These are phyloP conservation scores for Mallateleia sp. DNA, from an alignment of 2,888 invertebrate genomes.

Conservation along the genomic window DNA sequence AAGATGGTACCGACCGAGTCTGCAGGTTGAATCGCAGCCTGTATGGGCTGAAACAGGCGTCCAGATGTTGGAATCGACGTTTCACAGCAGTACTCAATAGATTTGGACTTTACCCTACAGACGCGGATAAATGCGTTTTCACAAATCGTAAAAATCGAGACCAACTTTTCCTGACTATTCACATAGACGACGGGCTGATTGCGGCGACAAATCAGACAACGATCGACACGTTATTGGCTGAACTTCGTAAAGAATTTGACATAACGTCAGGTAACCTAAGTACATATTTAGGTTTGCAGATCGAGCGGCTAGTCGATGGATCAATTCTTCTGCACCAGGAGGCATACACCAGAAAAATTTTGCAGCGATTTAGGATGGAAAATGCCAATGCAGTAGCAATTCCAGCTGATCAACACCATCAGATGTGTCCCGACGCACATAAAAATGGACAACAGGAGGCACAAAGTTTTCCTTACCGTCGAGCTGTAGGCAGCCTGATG, in stretches of 20 bases:
- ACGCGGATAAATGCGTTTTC: no score
- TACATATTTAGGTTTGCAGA: slow-evolving; percentile 76
- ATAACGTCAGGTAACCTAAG: slow-evolving; percentile 51
- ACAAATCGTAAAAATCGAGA: no score
- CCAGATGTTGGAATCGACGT: no score
- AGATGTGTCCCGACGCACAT: neutral
- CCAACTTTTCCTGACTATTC: no score
- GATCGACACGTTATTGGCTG: slow-evolving; percentile 29
- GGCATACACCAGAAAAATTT: slow-evolving; percentile 45
- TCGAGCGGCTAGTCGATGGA: slow-evolving; percentile 65
- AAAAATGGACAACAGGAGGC: neutral
- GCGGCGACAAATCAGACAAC: slow-evolving; percentile 8
- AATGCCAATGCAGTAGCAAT: slow-evolving; percentile 69
- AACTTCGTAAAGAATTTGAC: slow-evolving; percentile 50
- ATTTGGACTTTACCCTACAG: no score
- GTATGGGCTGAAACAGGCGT: no score
- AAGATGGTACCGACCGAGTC: no score
- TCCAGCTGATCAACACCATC: neutral
- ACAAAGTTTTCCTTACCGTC: neutral
- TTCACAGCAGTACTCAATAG: no score
- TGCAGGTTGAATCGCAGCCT: no score
- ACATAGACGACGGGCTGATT: slow-evolving; percentile 73
- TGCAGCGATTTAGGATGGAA: slow-evolving; percentile 67
- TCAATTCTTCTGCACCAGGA: slow-evolving; percentile 65
- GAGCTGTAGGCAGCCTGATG: slow-evolving; percentile 7